These are phyloP conservation scores for Clivina fossor DNA, from an alignment of 2,888 invertebrate genomes.

Conservation along the genomic window DNA sequence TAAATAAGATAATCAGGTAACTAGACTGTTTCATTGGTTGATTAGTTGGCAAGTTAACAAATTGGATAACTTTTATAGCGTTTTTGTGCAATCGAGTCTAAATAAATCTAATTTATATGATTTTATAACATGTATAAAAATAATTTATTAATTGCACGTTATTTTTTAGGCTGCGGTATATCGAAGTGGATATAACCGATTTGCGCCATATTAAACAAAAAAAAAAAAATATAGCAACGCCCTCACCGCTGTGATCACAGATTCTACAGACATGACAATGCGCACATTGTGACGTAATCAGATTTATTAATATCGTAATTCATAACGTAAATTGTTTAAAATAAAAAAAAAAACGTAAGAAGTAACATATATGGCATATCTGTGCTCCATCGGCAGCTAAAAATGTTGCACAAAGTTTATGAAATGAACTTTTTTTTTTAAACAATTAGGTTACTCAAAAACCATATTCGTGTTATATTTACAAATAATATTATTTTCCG, in stretches of 20 bases:
- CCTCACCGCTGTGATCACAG: conserved; percentile 4
- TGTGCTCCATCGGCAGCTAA: conserved; percentile 32
- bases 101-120: too few species aligned
- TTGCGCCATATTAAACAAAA: conserved; percentile 81
- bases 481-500: conserved; percentile 25
- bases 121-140: too few species aligned
- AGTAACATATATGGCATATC: conserved; percentile 24
- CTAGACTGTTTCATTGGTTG: too few species aligned
- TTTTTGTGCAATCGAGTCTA: too few species aligned
- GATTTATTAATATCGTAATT: neutral
- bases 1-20: too few species aligned
- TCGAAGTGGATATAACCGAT: conserved; percentile 92
- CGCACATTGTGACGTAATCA: conserved; percentile 21
- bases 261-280: conserved; percentile 26
- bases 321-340: conserved; percentile 13
- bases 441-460: conserved; percentile 16
- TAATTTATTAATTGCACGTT: too few species aligned
- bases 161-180: conserved; percentile 83
- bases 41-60: too few species aligned
- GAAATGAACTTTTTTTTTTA: conserved; percentile 31
- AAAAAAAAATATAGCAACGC: conserved; percentile 47
- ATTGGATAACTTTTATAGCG: too few species aligned
- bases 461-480: conserved; percentile 14
- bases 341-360: neutral
- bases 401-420: conserved; percentile 33